Evolutionary conservation across 2,797 vertebrate species (phyloP).

Genomic region (Sternotherus odoratus): DNA sequence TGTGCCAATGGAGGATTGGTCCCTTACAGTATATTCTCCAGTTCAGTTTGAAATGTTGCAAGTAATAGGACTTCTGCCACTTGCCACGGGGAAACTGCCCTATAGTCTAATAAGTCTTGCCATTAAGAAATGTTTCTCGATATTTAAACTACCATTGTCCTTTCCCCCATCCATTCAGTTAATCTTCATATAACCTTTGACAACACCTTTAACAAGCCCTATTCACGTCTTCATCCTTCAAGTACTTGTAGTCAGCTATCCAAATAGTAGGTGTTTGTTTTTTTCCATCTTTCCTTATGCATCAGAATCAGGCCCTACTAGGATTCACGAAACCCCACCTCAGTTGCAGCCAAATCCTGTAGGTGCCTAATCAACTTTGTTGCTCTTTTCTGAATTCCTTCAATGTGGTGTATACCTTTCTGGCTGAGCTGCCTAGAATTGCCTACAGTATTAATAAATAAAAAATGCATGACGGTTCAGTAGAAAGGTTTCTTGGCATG

Average conservation of each 20-base stretch:
- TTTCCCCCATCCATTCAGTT: background rate
- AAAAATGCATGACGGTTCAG: slow-evolving; percentile 19
- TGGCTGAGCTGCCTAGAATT: slow-evolving; percentile 1
- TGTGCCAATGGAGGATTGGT: slow-evolving; percentile 4
- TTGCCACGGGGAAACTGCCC: slow-evolving; percentile 39
- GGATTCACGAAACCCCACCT: background rate
- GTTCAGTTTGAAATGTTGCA: slow-evolving; percentile 55
- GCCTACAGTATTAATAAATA: slow-evolving; percentile 24
- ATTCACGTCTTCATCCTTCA: background rate
- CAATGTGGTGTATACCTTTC: background rate
- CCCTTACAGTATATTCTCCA: background rate
- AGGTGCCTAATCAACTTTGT: background rate
- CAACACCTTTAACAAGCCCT: background rate
- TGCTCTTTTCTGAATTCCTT: background rate
- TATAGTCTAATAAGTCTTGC: slow-evolving; percentile 33
- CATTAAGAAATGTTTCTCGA: background rate
- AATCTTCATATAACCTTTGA: background rate
- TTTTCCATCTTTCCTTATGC: background rate
- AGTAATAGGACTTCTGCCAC: slow-evolving; percentile 50
- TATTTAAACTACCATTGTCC: slow-evolving; percentile 11
- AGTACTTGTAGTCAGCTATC: background rate
- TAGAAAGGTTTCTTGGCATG: slow-evolving; percentile 36
- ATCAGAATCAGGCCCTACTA: background rate
- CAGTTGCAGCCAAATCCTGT: background rate
- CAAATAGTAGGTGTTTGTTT: background rate